Conservation (phyloP, 2,888 invertebrate genomes). For the Bhutanitis thaidina region DNA sequence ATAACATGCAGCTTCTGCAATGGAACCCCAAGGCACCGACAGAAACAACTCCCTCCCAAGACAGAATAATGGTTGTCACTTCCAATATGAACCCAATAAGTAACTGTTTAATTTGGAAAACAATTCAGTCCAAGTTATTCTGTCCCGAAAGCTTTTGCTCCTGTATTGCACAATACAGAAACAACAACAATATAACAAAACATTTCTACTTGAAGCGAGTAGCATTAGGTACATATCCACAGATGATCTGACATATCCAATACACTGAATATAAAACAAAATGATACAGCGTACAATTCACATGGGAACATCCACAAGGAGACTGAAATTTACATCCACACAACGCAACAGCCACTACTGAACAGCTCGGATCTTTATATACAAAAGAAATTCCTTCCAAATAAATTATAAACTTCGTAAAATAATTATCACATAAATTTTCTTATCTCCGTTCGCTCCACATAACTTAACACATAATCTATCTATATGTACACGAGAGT, state of each 20-base stretch:
- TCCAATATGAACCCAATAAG: constrained; percentile 42
- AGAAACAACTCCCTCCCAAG: constrained; percentile 32
- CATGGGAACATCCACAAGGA: constrained; percentile 33
- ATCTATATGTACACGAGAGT: constrained; percentile 63
- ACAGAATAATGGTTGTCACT: constrained; percentile 32
- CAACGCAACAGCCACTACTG: constrained; percentile 35
- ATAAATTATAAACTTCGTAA: constrained; percentile 79
- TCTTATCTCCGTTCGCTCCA: constrained; percentile 64
- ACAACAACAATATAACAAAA: constrained; percentile 68
- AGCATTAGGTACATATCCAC: constrained; percentile 62
- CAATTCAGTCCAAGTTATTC: constrained; percentile 16
- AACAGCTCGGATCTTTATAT: constrained; percentile 55
- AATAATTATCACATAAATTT: constrained; percentile 80
- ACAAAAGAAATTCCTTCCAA: constrained; percentile 74
- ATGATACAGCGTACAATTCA: constrained; percentile 56
- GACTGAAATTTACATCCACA: constrained; percentile 47
- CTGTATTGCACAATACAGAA: constrained; percentile 49
- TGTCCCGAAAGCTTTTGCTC: constrained; percentile 20
- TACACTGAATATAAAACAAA: constrained; percentile 52
- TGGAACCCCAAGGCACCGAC: constrained; percentile 29
- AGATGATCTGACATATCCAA: constrained; percentile 49
- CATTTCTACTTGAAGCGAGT: constrained; percentile 68
- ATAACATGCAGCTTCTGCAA: constrained; percentile 52
- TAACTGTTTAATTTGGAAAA: constrained; percentile 34
- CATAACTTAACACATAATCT: constrained; percentile 71